phyloP scores from a whole-genome alignment of 2,888 invertebrate species.

The Aradus depressus region DNA sequence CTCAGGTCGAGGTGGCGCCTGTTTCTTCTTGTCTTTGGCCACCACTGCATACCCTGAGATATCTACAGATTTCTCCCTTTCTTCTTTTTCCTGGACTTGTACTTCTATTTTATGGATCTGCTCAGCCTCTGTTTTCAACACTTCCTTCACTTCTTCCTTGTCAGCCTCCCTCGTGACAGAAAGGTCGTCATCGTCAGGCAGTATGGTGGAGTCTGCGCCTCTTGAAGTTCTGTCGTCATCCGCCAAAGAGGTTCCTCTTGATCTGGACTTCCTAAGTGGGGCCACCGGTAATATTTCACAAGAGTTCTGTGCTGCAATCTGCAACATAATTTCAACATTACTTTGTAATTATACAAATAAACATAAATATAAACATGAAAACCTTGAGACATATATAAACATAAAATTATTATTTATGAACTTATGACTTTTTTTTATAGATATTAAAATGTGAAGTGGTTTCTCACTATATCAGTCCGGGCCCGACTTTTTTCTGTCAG shows the following conservation, averaged over 20 bases:
- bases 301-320: constrained; percentile 36
- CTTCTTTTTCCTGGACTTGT: constrained; percentile 14
- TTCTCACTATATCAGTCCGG: too few species aligned
- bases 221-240: constrained; percentile 63
- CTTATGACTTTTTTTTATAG: too few species aligned
- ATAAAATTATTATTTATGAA: too few species aligned
- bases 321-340: constrained; percentile 45
- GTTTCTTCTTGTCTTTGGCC: constrained; percentile 43
- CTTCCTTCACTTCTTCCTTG: constrained; percentile 20
- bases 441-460: too few species aligned
- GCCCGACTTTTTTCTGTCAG: too few species aligned
- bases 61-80: constrained; percentile 5
- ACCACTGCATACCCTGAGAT: constrained; percentile 62
- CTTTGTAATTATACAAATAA: too few species aligned
- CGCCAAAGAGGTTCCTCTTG: constrained; percentile 44
- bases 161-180: constrained; percentile 23
- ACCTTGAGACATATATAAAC: too few species aligned
- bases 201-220: constrained; percentile 41
- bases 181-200: constrained; percentile 32
- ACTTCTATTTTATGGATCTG: constrained; percentile 9
- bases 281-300: constrained; percentile 29
- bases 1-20: constrained; percentile 45
- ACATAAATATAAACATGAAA: too few species aligned
- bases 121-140: constrained; percentile 10
- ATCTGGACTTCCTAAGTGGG: constrained; percentile 40